Conservation (phyloP, 2,113 vertebrate species). For the Phyllostomus discolor region DNA sequence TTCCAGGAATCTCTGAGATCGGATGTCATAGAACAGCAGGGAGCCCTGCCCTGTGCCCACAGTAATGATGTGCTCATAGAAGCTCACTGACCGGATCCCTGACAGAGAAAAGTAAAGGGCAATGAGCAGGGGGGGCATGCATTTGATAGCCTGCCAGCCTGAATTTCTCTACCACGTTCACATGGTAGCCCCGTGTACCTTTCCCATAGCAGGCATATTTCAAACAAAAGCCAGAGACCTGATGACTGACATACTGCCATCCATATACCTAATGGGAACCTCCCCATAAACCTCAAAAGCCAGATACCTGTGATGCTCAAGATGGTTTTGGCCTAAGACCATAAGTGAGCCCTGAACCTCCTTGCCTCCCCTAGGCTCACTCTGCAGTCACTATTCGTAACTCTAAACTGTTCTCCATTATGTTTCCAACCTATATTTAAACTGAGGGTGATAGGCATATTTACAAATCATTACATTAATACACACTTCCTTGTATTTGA, state of each 20-base stretch:
- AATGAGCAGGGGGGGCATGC: not conserved
- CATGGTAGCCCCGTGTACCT: not conserved
- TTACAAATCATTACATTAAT: not conserved
- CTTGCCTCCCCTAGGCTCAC: not conserved
- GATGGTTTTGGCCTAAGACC: not conserved
- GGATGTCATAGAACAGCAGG: conserved; percentile 95
- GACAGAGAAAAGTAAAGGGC: not conserved
- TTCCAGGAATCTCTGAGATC: conserved; percentile 95
- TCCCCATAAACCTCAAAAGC: not conserved
- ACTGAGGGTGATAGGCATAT: not conserved
- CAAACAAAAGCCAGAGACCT: not conserved
- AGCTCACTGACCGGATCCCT: conserved; percentile 98
- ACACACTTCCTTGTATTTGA: not conserved
- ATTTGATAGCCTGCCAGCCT: no score
- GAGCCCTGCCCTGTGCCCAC: conserved; percentile 98
- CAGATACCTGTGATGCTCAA: not conserved
- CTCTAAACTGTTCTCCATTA: not conserved
- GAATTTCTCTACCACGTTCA: not conserved
- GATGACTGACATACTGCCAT: not conserved
- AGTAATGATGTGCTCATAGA: conserved; percentile 98
- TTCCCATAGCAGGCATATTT: not conserved
- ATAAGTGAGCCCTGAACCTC: not conserved
- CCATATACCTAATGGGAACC: not conserved
- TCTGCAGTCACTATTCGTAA: not conserved
- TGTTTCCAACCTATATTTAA: not conserved